Percentiles rank a stretch among this genome's conserved stretches.
These are phyloP conservation scores for Myotis daubentonii DNA, from an alignment of 2,797 vertebrate genomes.

Conservation along the genomic window DNA sequence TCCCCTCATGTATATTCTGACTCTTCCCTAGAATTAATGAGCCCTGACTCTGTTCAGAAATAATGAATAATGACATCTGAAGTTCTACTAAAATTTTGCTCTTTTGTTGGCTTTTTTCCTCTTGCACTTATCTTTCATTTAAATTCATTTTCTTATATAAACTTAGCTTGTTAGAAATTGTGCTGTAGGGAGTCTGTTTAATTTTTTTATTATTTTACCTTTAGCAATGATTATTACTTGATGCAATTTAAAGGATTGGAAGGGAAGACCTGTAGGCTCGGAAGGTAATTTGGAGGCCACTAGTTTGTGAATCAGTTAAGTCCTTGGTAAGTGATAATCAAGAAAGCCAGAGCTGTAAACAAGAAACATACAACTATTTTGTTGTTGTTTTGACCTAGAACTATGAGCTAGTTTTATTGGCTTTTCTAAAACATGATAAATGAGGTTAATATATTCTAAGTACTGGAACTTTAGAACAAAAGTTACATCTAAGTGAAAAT, in stretches of 20 bases:
- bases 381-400: background rate
- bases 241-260: background rate
- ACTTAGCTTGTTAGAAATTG: slow-evolving; percentile 6
- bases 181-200: background rate
- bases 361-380: background rate
- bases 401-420: background rate
- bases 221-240: background rate
- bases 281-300: background rate
- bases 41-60: background rate
- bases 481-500: slow-evolving; percentile 22
- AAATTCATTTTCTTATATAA: slow-evolving; percentile 18
- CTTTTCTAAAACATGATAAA: background rate
- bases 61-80: slow-evolving; percentile 20
- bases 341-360: background rate
- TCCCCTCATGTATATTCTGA: slow-evolving; percentile 8
- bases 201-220: slow-evolving; percentile 25
- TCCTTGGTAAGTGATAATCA: slow-evolving; percentile 11
- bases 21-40: slow-evolving; percentile 31
- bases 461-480: background rate
- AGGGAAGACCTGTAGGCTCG: background rate
- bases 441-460: slow-evolving; percentile 2
- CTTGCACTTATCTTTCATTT: background rate
- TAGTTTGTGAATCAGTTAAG: background rate
- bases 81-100: slow-evolving; percentile 40
- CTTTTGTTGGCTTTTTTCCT: background rate